phyloP scores from a whole-genome alignment of 2,113 vertebrate species.

The Nannobrachium achirus region DNA sequence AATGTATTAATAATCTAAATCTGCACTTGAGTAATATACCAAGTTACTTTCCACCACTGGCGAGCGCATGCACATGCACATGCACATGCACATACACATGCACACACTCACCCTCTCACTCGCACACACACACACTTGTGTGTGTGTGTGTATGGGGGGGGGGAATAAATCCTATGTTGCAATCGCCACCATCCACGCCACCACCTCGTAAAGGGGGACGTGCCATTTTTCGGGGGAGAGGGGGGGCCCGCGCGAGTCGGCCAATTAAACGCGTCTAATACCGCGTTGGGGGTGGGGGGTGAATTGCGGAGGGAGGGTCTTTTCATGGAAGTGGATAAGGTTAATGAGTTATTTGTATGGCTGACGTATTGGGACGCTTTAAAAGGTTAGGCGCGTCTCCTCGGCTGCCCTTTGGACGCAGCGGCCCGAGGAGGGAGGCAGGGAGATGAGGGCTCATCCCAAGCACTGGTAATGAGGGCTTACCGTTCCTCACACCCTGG shows the following conservation, averaged over 20 bases:
- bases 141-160: conserved; percentile 32
- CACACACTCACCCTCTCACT: conserved; percentile 36
- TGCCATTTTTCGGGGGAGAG: conserved; percentile 75
- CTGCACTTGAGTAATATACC: no score
- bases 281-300: conserved; percentile 29
- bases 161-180: conserved; percentile 48
- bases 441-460: conserved; percentile 57
- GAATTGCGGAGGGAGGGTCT: conserved; percentile 60
- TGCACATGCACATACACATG: conserved; percentile 23
- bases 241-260: conserved; percentile 50
- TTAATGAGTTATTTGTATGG: conserved; percentile 88
- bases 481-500: conserved; percentile 62
- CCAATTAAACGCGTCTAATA: conserved; percentile 81
- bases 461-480: conserved; percentile 82
- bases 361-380: conserved; percentile 78
- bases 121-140: conserved; percentile 19
- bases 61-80: neutral
- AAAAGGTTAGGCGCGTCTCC: conserved; percentile 81
- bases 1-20: no score
- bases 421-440: conserved; percentile 47
- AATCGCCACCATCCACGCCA: conserved; percentile 15
- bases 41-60: neutral
- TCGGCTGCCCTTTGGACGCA: conserved; percentile 80
- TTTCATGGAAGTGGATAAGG: conserved; percentile 84
- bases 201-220: conserved; percentile 53